These are phyloP conservation scores for Anneissia japonica DNA, from an alignment of 35 echinoderm and acorn worm species.

Conservation along the genomic window DNA sequence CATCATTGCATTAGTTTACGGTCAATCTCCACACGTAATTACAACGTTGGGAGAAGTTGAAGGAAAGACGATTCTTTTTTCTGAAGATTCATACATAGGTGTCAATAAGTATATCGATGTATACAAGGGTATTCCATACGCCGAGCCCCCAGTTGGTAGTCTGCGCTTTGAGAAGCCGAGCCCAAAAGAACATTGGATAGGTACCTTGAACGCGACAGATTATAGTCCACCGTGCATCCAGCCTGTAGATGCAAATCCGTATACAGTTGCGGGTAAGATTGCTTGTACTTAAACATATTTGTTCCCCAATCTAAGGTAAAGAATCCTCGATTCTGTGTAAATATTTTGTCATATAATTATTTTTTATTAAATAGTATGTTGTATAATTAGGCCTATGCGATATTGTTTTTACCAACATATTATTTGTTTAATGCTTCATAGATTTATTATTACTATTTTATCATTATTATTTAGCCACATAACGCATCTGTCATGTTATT, in stretches of 20 bases:
- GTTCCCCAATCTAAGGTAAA: conserved; percentile 4
- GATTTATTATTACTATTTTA: too few species aligned
- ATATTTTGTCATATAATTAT: too few species aligned
- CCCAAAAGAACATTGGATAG: neutral
- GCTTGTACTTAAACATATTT: conserved; percentile 10
- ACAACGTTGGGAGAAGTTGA: too few species aligned
- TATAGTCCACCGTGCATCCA: neutral
- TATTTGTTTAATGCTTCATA: too few species aligned
- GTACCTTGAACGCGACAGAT: conserved; percentile 1
- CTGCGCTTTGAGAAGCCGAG: neutral
- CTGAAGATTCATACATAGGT: neutral
- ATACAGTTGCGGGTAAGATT: neutral
- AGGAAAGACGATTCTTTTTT: neutral
- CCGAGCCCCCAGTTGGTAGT: neutral
- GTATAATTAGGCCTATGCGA: too few species aligned
- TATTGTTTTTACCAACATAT: too few species aligned
- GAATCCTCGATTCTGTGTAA: too few species aligned
- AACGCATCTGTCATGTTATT: conserved; percentile 53
- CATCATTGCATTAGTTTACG: too few species aligned
- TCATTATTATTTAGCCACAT: conserved; percentile 28
- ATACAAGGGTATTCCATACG: neutral
- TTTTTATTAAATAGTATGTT: too few species aligned
- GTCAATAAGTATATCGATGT: neutral
- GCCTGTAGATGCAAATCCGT: too few species aligned
- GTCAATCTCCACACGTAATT: too few species aligned